phyloP scores from a whole-genome alignment of 92 coral and sea anemone genomes.

The Actinostola sp. region DNA sequence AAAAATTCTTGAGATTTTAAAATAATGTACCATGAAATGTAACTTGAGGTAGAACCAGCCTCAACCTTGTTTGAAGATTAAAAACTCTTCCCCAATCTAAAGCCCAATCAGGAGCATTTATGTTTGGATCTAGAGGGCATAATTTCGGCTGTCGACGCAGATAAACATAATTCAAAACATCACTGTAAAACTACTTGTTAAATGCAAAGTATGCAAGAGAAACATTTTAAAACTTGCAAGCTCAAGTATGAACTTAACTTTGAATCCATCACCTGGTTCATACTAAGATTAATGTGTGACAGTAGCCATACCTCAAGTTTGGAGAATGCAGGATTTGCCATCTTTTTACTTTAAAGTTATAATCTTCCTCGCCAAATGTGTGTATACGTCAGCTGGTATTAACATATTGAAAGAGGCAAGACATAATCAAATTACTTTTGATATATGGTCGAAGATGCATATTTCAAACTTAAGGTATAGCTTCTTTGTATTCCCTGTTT shows the following conservation, averaged over 20 bases:
- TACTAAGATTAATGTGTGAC: conserved; percentile 9
- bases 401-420: conserved; percentile 13
- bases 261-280: conserved; percentile 47
- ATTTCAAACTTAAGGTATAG: conserved; percentile 26
- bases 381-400: conserved; percentile 2
- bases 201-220: neutral
- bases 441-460: conserved; percentile 1
- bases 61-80: neutral
- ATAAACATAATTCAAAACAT: neutral
- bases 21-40: neutral
- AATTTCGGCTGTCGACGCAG: neutral
- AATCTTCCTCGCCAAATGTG: conserved; percentile 11
- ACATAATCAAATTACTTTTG: no score
- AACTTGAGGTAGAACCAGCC: conserved; percentile 18
- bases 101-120: neutral
- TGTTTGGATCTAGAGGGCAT: conserved; percentile 1
- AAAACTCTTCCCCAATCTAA: neutral
- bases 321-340: conserved; percentile 11
- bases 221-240: conserved; percentile 2
- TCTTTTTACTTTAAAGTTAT: neutral
- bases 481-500: conserved; percentile 29
- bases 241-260: conserved; percentile 43
- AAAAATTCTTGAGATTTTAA: neutral
- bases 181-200: neutral
- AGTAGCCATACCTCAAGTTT: conserved; percentile 18